phyloP scores from a whole-genome alignment of 2,113 vertebrate genomes.

The Notarius quadriscutis region DNA sequence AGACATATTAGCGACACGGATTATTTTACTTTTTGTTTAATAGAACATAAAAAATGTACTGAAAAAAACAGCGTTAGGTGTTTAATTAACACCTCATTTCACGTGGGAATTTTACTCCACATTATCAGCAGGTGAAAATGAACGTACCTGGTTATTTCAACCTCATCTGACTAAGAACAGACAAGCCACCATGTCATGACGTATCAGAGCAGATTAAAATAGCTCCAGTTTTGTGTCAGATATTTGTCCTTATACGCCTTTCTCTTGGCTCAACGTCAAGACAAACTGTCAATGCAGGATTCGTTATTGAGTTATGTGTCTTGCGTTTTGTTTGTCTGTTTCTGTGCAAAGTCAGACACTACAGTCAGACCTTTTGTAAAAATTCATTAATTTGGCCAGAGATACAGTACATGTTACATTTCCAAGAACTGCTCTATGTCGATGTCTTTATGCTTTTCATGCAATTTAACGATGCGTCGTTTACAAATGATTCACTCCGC shows the following conservation, averaged over 20 bases:
- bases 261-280: neutral
- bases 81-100: constrained; percentile 17
- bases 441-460: neutral
- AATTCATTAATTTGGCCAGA: neutral
- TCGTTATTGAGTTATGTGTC: neutral
- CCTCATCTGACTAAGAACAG: neutral
- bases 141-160: neutral
- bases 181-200: neutral
- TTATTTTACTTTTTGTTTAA: neutral
- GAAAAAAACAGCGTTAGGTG: neutral
- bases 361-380: neutral
- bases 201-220: constrained; percentile 8
- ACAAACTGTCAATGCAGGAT: neutral
- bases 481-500: neutral
- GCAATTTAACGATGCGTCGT: neutral
- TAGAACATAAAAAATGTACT: neutral
- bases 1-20: neutral
- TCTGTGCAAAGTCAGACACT: constrained; percentile 1
- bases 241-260: neutral
- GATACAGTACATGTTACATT: neutral
- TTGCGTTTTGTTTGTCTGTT: neutral
- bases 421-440: neutral
- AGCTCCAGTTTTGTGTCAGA: constrained; percentile 4
- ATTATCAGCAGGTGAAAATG: neutral
- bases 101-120: neutral